These are phyloP conservation scores for Melanostoma scalare DNA, from an alignment of 2,888 invertebrate genomes.

Conservation along the genomic window DNA sequence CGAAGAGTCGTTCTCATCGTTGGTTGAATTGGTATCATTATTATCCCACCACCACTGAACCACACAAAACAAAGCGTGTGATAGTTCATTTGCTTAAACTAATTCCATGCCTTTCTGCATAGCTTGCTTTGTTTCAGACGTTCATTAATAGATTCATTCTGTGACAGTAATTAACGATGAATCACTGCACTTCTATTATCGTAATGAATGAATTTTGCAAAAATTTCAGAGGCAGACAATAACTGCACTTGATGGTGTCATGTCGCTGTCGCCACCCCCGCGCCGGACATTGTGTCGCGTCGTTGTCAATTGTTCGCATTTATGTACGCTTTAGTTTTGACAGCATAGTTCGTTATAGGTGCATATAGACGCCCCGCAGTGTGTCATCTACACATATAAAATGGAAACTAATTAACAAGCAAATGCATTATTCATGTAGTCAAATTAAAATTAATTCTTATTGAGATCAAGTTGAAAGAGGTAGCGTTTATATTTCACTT, in stretches of 20 bases:
- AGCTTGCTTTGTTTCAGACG: not conserved
- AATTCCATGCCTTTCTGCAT: not conserved
- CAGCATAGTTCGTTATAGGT: not conserved
- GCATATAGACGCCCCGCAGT: conserved; percentile 14
- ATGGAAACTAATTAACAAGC: conserved; percentile 25
- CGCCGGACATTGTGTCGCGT: not conserved
- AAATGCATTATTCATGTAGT: conserved; percentile 35
- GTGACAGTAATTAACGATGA: conserved; percentile 54
- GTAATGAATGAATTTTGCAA: conserved; percentile 12
- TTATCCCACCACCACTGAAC: not conserved
- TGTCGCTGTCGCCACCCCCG: conserved; percentile 8
- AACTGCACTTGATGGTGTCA: conserved; percentile 14
- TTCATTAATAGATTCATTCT: conserved; percentile 47
- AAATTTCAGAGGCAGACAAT: not conserved
- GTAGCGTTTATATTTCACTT: not conserved
- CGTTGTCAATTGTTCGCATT: too few species aligned
- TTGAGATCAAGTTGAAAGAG: conserved; percentile 22
- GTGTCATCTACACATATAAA: not conserved
- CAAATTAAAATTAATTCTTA: conserved; percentile 31
- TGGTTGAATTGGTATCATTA: conserved; percentile 2
- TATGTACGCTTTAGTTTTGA: too few species aligned
- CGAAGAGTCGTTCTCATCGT: conserved; percentile 3
- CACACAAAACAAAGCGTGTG: conserved; percentile 2
- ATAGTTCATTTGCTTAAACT: conserved; percentile 13
- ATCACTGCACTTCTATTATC: conserved; percentile 7